Base-by-base conservation (phyloP, 2,797 vertebrate species). In the Petrocephalus sullivani region DNA sequence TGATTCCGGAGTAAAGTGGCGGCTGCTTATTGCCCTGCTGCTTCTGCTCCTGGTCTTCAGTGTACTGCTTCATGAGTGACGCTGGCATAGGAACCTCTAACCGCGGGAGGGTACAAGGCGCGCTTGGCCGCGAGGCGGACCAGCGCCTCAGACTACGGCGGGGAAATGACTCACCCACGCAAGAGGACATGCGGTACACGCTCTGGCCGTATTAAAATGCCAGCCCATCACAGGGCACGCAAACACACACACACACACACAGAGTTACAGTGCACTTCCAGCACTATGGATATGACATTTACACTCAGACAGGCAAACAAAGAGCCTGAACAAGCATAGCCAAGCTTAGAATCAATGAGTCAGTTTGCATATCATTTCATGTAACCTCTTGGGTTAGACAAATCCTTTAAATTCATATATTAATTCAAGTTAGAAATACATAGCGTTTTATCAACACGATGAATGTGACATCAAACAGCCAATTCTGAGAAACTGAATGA, bases 21-120 rank as follows among this genome's bases (percentile, higher is more conserved):
- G 96, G 94, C 92, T 97, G 97, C 90, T 98, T 98, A 96, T 95
- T 99, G 90, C 96, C 97, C 93, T 96, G 95, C 88, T 96, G 96
- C 89, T 98, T 98, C 91, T 98, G 97, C 93, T 99, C 98, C 94
- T 95, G 92, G 71, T 99, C 98, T 93, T 99, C 98, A 3, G 97
- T 97, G 93, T 98, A 98, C 92, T 98, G 98, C 91, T 99, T 99
- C 98, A 99, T 99, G 96, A 98, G 98, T 99, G 96, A 96, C 90
- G 90, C 91, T 94, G 21, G 85, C 91, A 97, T 98, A 99, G 98
- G 98, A 99, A 98, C 91, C 87, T 2, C 56, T 91, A 92, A 87
- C 41, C 16, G 86, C 3, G 5, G 75, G 19, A 9, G n/a, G 41
- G 53, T 21, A 41, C 12, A 41, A 49, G 86, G 49, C 21, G 89